These are phyloP conservation scores for Coptodon rendalli DNA, from an alignment of 2,113 vertebrate genomes.

Conservation along the genomic window DNA sequence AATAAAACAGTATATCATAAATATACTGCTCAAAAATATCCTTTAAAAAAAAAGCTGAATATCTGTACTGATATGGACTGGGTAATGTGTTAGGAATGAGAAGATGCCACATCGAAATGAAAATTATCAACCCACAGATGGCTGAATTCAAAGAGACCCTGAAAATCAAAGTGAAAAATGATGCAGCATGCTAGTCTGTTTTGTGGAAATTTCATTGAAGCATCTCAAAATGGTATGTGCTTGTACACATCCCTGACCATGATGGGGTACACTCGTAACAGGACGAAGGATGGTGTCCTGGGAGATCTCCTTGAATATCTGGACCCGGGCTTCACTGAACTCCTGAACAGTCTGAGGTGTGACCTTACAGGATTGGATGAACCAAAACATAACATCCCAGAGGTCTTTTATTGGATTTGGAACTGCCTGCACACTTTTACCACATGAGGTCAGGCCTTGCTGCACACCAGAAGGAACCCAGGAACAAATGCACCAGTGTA, in stretches of 20 bases:
- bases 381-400: background rate
- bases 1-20: background rate
- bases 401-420: background rate
- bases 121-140: background rate
- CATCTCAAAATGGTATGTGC: background rate
- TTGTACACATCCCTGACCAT: accelerated
- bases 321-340: background rate
- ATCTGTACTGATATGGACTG: background rate
- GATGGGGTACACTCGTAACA: background rate
- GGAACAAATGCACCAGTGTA: background rate
- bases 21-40: background rate
- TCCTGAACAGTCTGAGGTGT: background rate
- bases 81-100: background rate
- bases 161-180: background rate
- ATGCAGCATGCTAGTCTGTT: background rate
- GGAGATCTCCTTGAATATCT: background rate
- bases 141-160: background rate
- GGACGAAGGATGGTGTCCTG: background rate
- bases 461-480: background rate
- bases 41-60: background rate
- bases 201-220: background rate
- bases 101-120: background rate
- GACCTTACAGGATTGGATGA: background rate
- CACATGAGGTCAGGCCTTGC: background rate
- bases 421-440: background rate